Conservation (phyloP, 2,113 vertebrate genomes). For the Tyrannus savana region DNA sequence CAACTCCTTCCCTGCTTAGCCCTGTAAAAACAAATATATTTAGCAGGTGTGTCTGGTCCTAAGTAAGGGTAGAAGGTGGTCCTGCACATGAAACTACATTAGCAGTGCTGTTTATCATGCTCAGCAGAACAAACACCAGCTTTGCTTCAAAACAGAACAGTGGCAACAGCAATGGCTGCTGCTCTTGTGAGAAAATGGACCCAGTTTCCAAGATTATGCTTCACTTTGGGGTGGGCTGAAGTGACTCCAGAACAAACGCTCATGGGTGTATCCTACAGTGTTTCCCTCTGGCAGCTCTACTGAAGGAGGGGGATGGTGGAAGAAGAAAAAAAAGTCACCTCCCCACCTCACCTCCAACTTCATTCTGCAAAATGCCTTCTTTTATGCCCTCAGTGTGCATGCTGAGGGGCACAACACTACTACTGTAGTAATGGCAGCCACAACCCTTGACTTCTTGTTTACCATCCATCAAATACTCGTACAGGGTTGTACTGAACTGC, state of each 20-base stretch:
- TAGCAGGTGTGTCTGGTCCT: not conserved
- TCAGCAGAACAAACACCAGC: not conserved
- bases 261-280: not conserved
- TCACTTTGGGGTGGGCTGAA: not conserved
- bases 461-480: not conserved
- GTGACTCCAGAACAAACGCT: not conserved
- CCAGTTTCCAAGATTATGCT: not conserved
- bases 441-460: not conserved
- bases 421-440: not conserved
- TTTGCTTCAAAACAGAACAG: not conserved
- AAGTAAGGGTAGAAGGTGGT: not conserved
- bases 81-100: not conserved
- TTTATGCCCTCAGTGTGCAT: not conserved
- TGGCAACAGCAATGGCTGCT: not conserved
- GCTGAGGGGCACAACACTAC: accelerated
- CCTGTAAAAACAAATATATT: not conserved
- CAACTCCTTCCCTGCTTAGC: not conserved
- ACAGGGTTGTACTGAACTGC: not conserved
- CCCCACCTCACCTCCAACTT: not conserved
- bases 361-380: not conserved
- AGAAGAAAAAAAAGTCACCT: not conserved
- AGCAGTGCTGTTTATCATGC: not conserved
- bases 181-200: not conserved
- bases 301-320: not conserved
- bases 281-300: not conserved